phyloP scores from a whole-genome alignment of 2,888 invertebrate genomes.

The Phanerotoma sp. region DNA sequence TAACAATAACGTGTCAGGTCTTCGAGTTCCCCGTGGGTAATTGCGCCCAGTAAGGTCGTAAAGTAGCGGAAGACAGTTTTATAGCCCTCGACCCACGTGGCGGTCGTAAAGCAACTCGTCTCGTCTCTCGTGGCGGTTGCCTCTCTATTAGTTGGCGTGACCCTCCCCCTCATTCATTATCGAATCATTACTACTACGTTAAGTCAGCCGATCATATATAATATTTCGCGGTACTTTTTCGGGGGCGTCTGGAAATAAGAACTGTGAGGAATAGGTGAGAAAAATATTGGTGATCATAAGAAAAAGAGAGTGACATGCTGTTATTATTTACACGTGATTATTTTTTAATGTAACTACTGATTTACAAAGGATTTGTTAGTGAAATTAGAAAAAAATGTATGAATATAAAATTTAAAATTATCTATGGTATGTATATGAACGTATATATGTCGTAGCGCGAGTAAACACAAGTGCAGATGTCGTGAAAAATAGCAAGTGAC shows the following conservation, averaged over 20 bases:
- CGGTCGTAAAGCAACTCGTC: conserved; percentile 49
- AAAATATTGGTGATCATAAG: not conserved
- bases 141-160: conserved; percentile 37
- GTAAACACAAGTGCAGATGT: not conserved
- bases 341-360: not conserved
- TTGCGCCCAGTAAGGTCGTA: conserved; percentile 54
- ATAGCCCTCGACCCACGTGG: conserved; percentile 60
- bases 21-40: conserved; percentile 47
- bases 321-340: not conserved
- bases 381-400: not conserved
- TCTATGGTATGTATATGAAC: too few species aligned
- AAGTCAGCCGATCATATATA: conserved; percentile 11
- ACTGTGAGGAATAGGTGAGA: not conserved
- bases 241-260: not conserved
- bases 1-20: conserved; percentile 38
- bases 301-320: conserved; percentile 5
- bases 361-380: not conserved
- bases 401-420: not conserved
- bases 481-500: not conserved
- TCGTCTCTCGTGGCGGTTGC: conserved; percentile 32
- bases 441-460: too few species aligned
- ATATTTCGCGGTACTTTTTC: conserved; percentile 1
- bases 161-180: conserved; percentile 38
- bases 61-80: conserved; percentile 60
- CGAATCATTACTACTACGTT: conserved; percentile 26